phyloP scores from a whole-genome alignment of 2,888 invertebrate species.

The Thereva unica region DNA sequence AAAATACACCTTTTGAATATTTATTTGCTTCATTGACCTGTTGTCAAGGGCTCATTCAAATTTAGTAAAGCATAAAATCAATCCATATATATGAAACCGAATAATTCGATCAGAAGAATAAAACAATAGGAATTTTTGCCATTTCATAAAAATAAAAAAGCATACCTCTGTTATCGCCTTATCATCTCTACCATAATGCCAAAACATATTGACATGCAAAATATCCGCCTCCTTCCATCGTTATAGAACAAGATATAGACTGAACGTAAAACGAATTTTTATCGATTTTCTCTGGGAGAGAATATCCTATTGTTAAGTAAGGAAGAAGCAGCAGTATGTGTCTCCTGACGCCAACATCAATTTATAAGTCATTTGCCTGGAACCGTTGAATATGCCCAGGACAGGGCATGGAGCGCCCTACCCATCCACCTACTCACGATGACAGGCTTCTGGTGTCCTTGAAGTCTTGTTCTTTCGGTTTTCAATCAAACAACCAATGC shows the following conservation, averaged over 20 bases:
- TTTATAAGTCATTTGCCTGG: too few relatives aligned
- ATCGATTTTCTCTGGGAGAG: slow-evolving; percentile 13
- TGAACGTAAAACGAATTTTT: slow-evolving; percentile 15
- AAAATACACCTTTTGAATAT: too few relatives aligned
- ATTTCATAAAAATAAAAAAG: neutral
- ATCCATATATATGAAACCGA: too few relatives aligned
- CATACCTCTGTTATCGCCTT: neutral
- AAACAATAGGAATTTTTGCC: neutral
- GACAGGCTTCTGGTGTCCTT: slow-evolving; percentile 13
- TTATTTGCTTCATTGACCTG: too few relatives aligned
- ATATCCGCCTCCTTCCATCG: neutral
- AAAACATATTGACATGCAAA: slow-evolving; percentile 1
- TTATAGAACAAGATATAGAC: neutral
- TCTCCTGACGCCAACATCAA: too few relatives aligned
- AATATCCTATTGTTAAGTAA: neutral
- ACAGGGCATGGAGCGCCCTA: slow-evolving; percentile 1
- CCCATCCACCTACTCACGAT: neutral
- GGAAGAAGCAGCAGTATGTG: slow-evolving; percentile 1
- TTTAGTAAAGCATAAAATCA: too few relatives aligned
- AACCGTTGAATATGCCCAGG: neutral
- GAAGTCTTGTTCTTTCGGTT: slow-evolving; percentile 28
- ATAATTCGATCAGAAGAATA: neutral
- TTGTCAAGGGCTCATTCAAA: too few relatives aligned
- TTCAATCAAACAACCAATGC: slow-evolving; percentile 35
- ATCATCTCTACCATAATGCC: slow-evolving; percentile 1